phyloP scores from a whole-genome alignment of 1,140 invertebrate species.

The Mercenaria mercenaria region DNA sequence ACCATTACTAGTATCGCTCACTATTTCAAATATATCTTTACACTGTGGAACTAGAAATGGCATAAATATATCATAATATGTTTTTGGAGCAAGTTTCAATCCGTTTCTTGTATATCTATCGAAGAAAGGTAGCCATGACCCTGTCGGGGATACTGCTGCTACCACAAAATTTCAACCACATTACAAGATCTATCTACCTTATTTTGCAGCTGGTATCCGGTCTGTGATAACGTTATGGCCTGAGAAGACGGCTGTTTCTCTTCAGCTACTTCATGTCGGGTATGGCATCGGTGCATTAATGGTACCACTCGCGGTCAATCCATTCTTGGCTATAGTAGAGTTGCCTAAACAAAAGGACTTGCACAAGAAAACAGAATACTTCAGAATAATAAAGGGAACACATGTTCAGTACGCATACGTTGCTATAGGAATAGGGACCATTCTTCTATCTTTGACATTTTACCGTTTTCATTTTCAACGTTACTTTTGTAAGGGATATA shows the following conservation, averaged over 20 bases:
- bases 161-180: too few species aligned
- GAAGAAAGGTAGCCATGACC: too few species aligned
- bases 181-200: too few species aligned
- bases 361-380: neutral
- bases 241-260: conserved; percentile 9
- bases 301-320: conserved; percentile 20
- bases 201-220: conserved; percentile 30
- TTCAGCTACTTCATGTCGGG: conserved; percentile 37
- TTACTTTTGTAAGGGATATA: neutral
- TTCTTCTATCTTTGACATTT: neutral
- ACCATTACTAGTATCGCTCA: too few species aligned
- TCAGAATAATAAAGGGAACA: conserved; percentile 1
- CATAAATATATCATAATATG: too few species aligned
- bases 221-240: conserved; percentile 32
- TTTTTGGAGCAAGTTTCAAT: too few species aligned
- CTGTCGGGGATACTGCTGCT: too few species aligned
- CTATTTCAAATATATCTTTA: too few species aligned
- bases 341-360: neutral
- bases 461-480: neutral
- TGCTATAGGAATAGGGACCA: neutral
- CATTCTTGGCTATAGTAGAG: conserved; percentile 17
- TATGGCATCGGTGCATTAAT: conserved; percentile 28
- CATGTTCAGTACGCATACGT: conserved; percentile 15
- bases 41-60: too few species aligned
- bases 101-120: too few species aligned